These are phyloP conservation scores for Todus mexicanus DNA, from an alignment of 2,797 vertebrate genomes.

Conservation along the genomic window DNA sequence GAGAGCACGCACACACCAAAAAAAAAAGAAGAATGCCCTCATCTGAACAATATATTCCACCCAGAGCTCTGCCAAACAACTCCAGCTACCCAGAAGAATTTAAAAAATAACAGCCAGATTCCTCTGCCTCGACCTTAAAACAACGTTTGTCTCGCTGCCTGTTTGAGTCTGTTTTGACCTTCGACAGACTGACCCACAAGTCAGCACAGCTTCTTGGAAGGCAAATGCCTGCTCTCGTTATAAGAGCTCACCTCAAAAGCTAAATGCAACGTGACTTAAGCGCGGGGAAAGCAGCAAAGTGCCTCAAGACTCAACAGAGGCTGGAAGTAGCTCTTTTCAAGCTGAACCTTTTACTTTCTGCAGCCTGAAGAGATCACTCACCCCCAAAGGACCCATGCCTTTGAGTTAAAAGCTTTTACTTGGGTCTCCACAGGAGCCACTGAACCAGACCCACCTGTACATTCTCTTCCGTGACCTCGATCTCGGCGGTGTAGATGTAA, in stretches of 20 bases:
- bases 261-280: constrained; percentile 30
- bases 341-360: not conserved
- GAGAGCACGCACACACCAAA: not conserved
- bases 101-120: constrained; percentile 12
- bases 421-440: not conserved
- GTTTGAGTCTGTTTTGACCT: constrained; percentile 28
- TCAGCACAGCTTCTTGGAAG: constrained; percentile 30
- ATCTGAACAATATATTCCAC: not conserved
- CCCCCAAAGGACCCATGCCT: not conserved
- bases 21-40: not conserved
- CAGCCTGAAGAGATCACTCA: constrained; percentile 7
- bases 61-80: not conserved
- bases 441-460: constrained; percentile 83
- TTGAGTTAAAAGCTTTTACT: not conserved
- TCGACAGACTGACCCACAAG: constrained; percentile 55
- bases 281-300: not conserved
- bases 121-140: not conserved
- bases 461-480: constrained; percentile 94
- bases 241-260: not conserved
- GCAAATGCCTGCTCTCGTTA: constrained; percentile 25
- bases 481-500: constrained; percentile 95
- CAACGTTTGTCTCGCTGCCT: not conserved
- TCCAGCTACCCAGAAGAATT: constrained; percentile 5
- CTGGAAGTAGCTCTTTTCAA: not conserved
- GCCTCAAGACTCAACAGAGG: constrained; percentile 33